A percentile compares a stretch with the other conserved stretches of the same genome.
phyloP scores from a whole-genome alignment of 2,797 vertebrate genomes.

The Mus spretus region DNA sequence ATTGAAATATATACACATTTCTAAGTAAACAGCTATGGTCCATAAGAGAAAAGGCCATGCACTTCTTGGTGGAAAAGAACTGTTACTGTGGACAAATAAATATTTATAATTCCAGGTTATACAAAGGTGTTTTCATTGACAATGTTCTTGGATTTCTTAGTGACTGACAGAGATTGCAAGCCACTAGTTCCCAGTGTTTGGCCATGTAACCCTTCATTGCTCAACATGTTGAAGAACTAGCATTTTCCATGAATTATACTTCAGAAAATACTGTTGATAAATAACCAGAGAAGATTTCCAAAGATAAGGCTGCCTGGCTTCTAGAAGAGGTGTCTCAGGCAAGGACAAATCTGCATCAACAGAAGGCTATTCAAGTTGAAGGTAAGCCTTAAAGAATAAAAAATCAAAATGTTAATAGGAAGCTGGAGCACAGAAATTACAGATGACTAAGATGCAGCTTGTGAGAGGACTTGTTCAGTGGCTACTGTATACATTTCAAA shows the following conservation, averaged over 20 bases:
- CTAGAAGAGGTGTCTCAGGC: neutral
- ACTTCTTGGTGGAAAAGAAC: conserved; percentile 18
- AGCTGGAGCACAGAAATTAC: conserved; percentile 40
- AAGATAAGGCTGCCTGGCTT: neutral
- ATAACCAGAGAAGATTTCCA: conserved; percentile 25
- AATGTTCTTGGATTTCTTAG: conserved; percentile 29
- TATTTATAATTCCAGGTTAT: conserved; percentile 1
- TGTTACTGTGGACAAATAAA: neutral
- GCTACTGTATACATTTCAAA: neutral
- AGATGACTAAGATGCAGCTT: neutral
- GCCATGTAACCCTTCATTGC: neutral
- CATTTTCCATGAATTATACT: conserved; percentile 40
- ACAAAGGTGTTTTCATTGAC: neutral
- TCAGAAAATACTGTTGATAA: conserved; percentile 31
- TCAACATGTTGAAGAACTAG: conserved; percentile 6
- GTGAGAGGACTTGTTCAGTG: neutral
- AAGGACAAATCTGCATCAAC: neutral
- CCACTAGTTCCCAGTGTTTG: neutral
- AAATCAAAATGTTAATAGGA: neutral
- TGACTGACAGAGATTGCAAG: neutral
- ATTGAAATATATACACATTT: neutral
- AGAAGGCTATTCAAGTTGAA: conserved; percentile 6
- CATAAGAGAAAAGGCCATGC: neutral
- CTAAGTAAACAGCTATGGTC: neutral
- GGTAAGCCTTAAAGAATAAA: neutral